Conservation (phyloP, 2,888 invertebrate species). For the Anarsia innoxiella region DNA sequence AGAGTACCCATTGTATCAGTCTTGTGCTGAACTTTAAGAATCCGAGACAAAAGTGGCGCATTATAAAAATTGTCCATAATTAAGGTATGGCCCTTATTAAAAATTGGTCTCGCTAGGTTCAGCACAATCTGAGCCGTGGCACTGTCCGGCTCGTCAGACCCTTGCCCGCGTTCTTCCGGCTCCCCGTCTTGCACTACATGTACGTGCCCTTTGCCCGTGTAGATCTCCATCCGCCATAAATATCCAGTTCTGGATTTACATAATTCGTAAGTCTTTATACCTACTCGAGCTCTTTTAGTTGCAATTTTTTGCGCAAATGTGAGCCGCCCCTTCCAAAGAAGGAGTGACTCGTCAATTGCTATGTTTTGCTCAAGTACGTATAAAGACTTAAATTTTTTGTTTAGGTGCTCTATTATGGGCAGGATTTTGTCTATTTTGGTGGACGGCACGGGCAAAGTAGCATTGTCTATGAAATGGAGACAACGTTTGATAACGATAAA, state of each 20-base stretch:
- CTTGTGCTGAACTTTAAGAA: constrained; percentile 4
- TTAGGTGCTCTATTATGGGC: constrained; percentile 2
- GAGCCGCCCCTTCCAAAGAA: constrained; percentile 1
- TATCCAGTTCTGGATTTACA: constrained; percentile 11
- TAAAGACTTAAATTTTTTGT: constrained; percentile 1
- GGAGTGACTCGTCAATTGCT: constrained; percentile 2
- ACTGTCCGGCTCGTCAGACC: constrained; percentile 4
- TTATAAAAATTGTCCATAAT: constrained; percentile 1
- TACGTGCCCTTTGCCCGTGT: constrained; percentile 3
- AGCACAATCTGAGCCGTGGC: constrained; percentile 8
- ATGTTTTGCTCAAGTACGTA: constrained; percentile 2
- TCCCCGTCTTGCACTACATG: neutral
- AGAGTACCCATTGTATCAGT: constrained; percentile 17
- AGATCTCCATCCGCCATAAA: constrained; percentile 15
- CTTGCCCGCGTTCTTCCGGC: neutral
- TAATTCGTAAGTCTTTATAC: constrained; percentile 4
- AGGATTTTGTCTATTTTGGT: neutral
- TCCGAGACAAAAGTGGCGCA: neutral
- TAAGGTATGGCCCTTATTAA: constrained; percentile 1
- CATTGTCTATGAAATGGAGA: constrained; percentile 6
- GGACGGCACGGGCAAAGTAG: neutral
- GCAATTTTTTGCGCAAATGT: constrained; percentile 3
- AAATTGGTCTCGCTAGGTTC: constrained; percentile 14
- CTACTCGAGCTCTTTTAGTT: constrained; percentile 1
- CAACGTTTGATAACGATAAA: constrained; percentile 9